Evolutionary conservation across 1,140 invertebrate genomes (phyloP), one percentile per base, ranked within the genome.

Genomic region (Sesamia nonagrioides): DNA sequence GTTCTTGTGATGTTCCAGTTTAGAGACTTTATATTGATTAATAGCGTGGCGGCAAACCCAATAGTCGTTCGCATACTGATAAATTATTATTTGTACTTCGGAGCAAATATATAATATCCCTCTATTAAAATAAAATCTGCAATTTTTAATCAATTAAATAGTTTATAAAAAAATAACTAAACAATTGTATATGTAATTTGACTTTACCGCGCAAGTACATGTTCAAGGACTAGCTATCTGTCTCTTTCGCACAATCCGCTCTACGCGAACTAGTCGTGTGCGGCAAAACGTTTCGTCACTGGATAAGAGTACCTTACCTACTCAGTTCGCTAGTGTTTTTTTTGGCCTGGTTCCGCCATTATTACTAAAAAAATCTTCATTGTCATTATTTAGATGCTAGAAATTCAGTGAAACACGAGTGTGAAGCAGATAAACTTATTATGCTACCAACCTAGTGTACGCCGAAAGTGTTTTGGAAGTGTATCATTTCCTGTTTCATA

Each of bases 401-500:
- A 80, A 79, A 77, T 78, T 52, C 37, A 40, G 77, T 60, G 37
- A 66, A 77, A 54, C 48, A 27, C 74, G 42, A 48, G 58, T 81
- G 74, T 52, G 79, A 52, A 79, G 82, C 84, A 77, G 79, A 68
- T 79, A 78, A 77, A 79, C 76, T 54, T 79, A 82, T 74, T 58
- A 84, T 79, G 68, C 73, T 73, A 69, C 77, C 75, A 27, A 40
- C 73, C 77, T 82, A 74, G 72, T 81, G 81, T 82, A 76, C 37
- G 35, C 72, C 75, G 78, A 87, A 88, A 88, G 86, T 88, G 87
- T 89, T 90, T 86, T 86, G 72, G 74, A 88, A 92, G 87, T 91
- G 89, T 89, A 91, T 92, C 89, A 91, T 94, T 95, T 95, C 93
- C 93, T 95, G 92, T 94, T 90, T 91, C 86, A 89, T 92, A 89